A percentile compares a stretch with the other conserved stretches of the same genome.
Evolutionary conservation across 2,113 vertebrate species (phyloP).

Genomic region (human): GRCh38 chr7:26174501-26175000

Average conservation of each 20-base stretch:
- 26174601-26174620: not conserved
- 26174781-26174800: constrained; percentile 24
- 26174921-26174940: not conserved
- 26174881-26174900: not conserved
- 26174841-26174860: not conserved
- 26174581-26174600: not conserved
- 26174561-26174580: not conserved
- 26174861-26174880: not conserved
- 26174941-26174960: not conserved
- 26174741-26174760: not conserved
- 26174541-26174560: not conserved
- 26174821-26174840: not conserved
- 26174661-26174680: not conserved
- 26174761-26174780: not conserved
- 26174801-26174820: constrained; percentile 4
- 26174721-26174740: not conserved
- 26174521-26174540: not conserved
- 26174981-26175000: not conserved
- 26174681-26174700: not conserved
- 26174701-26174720: constrained; percentile 7
- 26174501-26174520: not conserved
- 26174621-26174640: not conserved
- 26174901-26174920: not conserved
- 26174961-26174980: not conserved
- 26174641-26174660: not conserved